Evolutionary conservation across 2,113 vertebrate genomes (phyloP).

Genomic region (Lepisosteus osseus): DNA sequence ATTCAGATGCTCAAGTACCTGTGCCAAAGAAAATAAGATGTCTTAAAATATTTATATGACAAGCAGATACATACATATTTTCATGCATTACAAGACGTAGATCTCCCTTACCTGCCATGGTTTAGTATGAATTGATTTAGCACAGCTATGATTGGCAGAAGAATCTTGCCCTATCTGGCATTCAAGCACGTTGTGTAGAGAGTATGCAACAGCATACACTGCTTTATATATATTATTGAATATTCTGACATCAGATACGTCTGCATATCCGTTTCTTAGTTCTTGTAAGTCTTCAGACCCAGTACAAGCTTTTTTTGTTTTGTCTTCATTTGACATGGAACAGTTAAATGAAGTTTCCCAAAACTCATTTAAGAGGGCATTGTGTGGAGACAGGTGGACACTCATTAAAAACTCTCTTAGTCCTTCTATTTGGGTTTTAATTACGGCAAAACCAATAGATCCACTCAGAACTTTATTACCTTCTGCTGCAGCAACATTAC

Average conservation of each 20-base stretch:
- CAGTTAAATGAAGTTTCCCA: conserved; percentile 9
- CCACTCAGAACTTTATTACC: background rate
- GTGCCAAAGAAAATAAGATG: background rate
- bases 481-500: background rate
- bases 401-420: conserved; percentile 13
- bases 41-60: too few relatives aligned
- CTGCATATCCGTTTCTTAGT: background rate
- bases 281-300: background rate
- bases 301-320: background rate
- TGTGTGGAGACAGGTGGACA: conserved; percentile 2
- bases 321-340: background rate
- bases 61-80: background rate
- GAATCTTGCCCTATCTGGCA: background rate
- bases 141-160: background rate
- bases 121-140: background rate
- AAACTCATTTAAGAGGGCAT: conserved; percentile 3
- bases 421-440: background rate
- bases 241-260: background rate
- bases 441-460: conserved; percentile 9
- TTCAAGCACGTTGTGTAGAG: background rate
- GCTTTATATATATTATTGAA: conserved; percentile 9
- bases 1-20: conserved; percentile 42
- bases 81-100: too few relatives aligned
- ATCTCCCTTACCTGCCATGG: conserved; percentile 14
- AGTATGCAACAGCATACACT: conserved; percentile 3